Percentiles rank a stretch among this genome's conserved stretches.
Conservation (phyloP, 2,113 vertebrate genomes). For the Eulemur macaco region DNA sequence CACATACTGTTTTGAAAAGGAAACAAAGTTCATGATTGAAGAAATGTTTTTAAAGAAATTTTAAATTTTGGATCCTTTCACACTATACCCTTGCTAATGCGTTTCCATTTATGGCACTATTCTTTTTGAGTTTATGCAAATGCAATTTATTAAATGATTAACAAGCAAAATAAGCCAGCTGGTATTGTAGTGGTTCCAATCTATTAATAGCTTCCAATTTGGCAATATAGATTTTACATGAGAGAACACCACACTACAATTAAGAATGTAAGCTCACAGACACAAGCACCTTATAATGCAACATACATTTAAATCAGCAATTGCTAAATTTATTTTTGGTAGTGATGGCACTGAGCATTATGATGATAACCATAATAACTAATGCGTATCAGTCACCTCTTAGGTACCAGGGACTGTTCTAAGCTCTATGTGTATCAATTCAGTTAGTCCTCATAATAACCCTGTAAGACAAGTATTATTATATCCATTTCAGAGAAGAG, state of each 20-base stretch:
- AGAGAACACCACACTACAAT: not conserved
- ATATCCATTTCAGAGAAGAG: not conserved
- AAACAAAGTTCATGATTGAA: conserved; percentile 38
- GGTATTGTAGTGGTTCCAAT: not conserved
- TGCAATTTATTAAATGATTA: not conserved
- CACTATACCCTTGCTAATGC: not conserved
- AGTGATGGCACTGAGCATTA: not conserved
- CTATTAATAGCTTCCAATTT: conserved; percentile 49
- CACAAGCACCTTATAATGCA: not conserved
- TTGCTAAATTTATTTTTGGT: not conserved
- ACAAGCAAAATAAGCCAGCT: conserved; percentile 32
- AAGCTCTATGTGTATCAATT: not conserved
- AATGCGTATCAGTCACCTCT: not conserved
- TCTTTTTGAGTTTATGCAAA: not conserved
- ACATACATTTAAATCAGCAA: conserved; percentile 12
- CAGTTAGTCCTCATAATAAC: not conserved
- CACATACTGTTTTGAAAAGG: not conserved
- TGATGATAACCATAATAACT: not conserved
- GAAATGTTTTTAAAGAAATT: conserved; percentile 11
- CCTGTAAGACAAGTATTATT: not conserved
- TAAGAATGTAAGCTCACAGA: not conserved
- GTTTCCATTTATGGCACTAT: not conserved
- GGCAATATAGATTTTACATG: not conserved
- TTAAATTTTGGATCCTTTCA: not conserved
- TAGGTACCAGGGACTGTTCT: not conserved